Percentiles rank a stretch among this genome's conserved stretches.
These are phyloP conservation scores for Tympanuchus pallidicinctus DNA, from an alignment of 2,113 vertebrate genomes.

Conservation along the genomic window DNA sequence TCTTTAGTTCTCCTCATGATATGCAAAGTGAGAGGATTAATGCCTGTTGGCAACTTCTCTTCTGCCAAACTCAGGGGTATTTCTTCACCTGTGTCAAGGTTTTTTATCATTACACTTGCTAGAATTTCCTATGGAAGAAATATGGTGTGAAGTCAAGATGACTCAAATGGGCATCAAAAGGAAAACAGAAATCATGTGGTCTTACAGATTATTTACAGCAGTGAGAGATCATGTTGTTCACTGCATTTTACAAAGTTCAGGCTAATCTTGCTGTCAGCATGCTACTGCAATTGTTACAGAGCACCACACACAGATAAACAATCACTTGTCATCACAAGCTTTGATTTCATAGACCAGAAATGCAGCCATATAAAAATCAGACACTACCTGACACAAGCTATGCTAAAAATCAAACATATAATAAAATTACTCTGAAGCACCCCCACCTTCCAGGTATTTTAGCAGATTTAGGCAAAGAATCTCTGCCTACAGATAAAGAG, in stretches of 20 bases:
- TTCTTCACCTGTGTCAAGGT: conserved; percentile 98
- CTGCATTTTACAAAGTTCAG: background rate
- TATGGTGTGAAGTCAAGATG: background rate
- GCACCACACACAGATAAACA: background rate
- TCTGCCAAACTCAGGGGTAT: conserved; percentile 97
- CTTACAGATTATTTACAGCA: background rate
- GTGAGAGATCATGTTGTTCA: background rate
- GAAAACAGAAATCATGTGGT: background rate
- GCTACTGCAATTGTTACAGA: background rate
- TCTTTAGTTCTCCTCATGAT: conserved; percentile 99
- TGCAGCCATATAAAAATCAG: background rate
- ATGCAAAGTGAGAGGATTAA: conserved; percentile 96
- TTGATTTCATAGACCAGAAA: conserved; percentile 1
- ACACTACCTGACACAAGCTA: background rate
- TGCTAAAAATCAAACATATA: background rate
- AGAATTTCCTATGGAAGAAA: conserved; percentile 90
- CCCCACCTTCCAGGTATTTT: background rate
- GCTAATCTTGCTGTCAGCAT: background rate
- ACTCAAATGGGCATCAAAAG: background rate
- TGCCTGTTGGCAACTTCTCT: conserved; percentile 96
- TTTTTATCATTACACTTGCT: conserved; percentile 99
- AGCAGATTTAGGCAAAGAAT: background rate
- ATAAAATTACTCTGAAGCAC: background rate
- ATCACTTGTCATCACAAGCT: background rate
- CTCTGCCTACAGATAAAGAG: background rate